Evolutionary conservation across 2,888 invertebrate genomes (phyloP), one percentile per base, ranked within the genome.

Genomic region (Phlogophora meticulosa): DNA sequence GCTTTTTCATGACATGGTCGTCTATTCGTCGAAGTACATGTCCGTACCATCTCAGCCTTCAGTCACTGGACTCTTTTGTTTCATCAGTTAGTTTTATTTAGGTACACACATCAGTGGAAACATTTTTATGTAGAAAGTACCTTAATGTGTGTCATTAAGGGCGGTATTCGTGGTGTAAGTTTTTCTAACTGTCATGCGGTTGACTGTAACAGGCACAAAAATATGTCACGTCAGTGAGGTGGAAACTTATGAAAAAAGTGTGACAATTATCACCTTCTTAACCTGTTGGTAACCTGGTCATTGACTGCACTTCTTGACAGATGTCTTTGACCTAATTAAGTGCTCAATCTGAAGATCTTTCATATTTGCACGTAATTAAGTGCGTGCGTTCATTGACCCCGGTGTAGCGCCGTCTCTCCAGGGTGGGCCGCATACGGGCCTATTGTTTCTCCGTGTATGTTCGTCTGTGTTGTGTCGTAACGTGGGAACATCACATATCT

Each of bases 371-470:
- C 82, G 83, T 84, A 82, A 69, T 71, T 67, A 74, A 64, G 79
- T 80, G 73, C 70, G 75, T 75, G 83, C 87, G 93, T 87, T 85
- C 88, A 87, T 85, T 85, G 90, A 90, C 88, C 93, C 80, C 83
- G 72, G 78, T 74, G 72, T 66, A 83, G 82, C 82, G 67, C 61
- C 69, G 68, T 55, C 61, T 57, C 80, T 89, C 84, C 93, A 76
- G 94, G 94, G 95, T 93, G 94, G 94, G 85, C 92, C 78, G 80
- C 79, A 94, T 94, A 94, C 92, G 94, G 94, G 94, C 82, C 88
- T 87, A 94, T 94, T 95, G 94, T 94, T 90, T 56, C 74, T 91
- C 59, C 46, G 84, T 83, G 81, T 88, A 84, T 88, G 82, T 87
- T 85, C 82, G 85, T 84, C 82, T 88, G 84, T 88, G 78, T 24